Evolutionary conservation across 2,113 vertebrate species (phyloP).

Genomic region (Phyllopteryx taeniolatus): DNA sequence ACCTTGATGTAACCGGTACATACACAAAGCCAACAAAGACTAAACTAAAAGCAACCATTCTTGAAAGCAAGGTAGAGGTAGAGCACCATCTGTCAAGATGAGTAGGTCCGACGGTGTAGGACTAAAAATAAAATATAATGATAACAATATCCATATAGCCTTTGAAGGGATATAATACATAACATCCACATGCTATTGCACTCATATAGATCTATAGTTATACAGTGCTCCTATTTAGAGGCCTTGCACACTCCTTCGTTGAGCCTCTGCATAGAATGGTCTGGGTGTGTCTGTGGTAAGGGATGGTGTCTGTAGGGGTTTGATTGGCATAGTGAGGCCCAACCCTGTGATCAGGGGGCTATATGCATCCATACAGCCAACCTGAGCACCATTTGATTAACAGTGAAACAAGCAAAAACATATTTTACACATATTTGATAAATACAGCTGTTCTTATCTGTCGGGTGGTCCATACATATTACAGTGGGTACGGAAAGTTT

Average conservation of each 20-base stretch:
- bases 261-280: conserved; percentile 38
- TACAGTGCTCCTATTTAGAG: conserved; percentile 73
- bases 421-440: conserved; percentile 49
- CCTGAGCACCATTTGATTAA: conserved; percentile 65
- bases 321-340: conserved; percentile 48
- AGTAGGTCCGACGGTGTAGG: conserved; percentile 67
- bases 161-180: conserved; percentile 67
- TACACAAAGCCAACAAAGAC: conserved; percentile 71
- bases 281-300: conserved; percentile 21
- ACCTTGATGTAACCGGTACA: conserved; percentile 94
- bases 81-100: conserved; percentile 85
- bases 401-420: conserved; percentile 32
- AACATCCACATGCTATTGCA: conserved; percentile 80
- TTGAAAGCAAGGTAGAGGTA: conserved; percentile 87
- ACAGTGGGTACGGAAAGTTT: too few relatives aligned
- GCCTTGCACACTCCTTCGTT: conserved; percentile 70
- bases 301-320: conserved; percentile 18
- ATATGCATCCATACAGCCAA: conserved; percentile 64
- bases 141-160: conserved; percentile 61
- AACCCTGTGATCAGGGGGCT: conserved; percentile 55
- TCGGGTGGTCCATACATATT: conserved; percentile 42
- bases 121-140: conserved; percentile 70
- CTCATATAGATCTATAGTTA: conserved; percentile 73
- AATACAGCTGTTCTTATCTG: conserved; percentile 60
- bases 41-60: conserved; percentile 71